Evolutionary conservation across 2,113 vertebrate genomes (phyloP).

Genomic region (Nansenia antarctica): DNA sequence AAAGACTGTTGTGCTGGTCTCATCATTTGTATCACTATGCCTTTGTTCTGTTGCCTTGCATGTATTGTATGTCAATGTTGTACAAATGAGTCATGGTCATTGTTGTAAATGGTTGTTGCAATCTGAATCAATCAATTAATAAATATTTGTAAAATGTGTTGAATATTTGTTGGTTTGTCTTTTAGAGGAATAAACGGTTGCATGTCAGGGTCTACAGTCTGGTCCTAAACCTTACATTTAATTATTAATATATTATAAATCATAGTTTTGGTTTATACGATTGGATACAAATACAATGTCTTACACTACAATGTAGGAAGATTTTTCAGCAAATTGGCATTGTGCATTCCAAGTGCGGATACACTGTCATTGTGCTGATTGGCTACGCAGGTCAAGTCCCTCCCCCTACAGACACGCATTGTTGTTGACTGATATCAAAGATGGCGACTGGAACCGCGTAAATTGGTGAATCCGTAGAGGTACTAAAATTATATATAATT

Average conservation of each 20-base stretch:
- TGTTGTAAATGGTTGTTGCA: constrained; percentile 19
- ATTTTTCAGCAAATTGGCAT: neutral
- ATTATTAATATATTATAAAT: neutral
- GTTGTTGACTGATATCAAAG: constrained; percentile 70
- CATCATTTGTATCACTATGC: constrained; percentile 38
- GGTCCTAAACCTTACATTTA: neutral
- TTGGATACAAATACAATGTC: neutral
- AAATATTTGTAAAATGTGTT: constrained; percentile 43
- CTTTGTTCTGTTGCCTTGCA: constrained; percentile 41
- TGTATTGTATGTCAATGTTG: constrained; percentile 39
- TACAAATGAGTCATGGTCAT: constrained; percentile 18
- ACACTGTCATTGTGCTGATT: constrained; percentile 44
- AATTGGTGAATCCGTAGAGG: constrained; percentile 63
- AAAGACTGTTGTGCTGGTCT: constrained; percentile 14
- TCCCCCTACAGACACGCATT: constrained; percentile 58
- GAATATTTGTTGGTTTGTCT: neutral
- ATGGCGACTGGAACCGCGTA: constrained; percentile 77
- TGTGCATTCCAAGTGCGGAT: constrained; percentile 17
- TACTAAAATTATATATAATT: constrained; percentile 51
- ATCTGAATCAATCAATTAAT: constrained; percentile 44
- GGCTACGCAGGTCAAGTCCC: constrained; percentile 47
- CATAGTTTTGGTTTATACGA: neutral
- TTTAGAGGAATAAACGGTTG: neutral
- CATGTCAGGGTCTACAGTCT: neutral
- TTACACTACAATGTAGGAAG: neutral